Conservation (phyloP, 2,888 invertebrate genomes). For the Limulus polyphemus region DNA sequence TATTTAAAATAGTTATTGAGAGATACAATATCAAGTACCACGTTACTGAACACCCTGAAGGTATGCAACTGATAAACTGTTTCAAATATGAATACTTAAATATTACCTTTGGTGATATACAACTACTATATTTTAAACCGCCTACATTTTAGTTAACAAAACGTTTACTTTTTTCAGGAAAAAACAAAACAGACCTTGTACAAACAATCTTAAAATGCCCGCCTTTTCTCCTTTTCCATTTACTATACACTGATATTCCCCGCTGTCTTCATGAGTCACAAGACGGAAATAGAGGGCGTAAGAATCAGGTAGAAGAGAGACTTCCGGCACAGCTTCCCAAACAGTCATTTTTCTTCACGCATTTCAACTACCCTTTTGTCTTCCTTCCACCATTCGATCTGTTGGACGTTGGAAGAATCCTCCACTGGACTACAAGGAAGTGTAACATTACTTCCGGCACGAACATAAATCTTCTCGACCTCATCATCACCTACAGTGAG, state of each 20-base stretch:
- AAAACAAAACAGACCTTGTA: conserved; percentile 21
- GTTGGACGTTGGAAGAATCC: conserved; percentile 7
- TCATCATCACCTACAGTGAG: too few species aligned
- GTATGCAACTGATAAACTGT: too few species aligned
- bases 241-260: conserved; percentile 25
- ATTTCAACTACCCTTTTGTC: conserved; percentile 25
- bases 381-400: conserved; percentile 25
- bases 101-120: neutral
- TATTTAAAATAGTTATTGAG: too few species aligned
- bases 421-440: conserved; percentile 18
- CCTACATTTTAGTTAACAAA: neutral
- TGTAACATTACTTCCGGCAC: conserved; percentile 22
- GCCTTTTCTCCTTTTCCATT: conserved; percentile 20
- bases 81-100: too few species aligned
- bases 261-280: conserved; percentile 23
- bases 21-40: too few species aligned
- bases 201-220: conserved; percentile 17
- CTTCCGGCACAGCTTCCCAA: conserved; percentile 24
- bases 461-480: conserved; percentile 16
- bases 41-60: too few species aligned
- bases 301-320: conserved; percentile 21
- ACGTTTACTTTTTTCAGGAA: too few species aligned
- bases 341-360: conserved; percentile 14
- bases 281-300: conserved; percentile 17
- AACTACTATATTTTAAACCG: neutral